phyloP scores from a whole-genome alignment of 2,888 invertebrate species.

The Trachelus troglodyta region DNA sequence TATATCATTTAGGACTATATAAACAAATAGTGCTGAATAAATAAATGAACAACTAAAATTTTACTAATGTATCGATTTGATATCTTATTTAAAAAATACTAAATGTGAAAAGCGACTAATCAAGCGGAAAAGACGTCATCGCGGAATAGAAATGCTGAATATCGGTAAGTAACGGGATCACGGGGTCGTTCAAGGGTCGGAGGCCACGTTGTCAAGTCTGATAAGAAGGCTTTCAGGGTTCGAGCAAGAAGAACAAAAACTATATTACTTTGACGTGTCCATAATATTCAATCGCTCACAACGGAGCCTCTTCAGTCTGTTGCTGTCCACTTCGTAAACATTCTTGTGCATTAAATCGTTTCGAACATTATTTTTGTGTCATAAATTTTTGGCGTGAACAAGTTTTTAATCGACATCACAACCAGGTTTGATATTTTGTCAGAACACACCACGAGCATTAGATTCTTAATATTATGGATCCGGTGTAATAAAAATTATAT shows the following conservation, averaged over 20 bases:
- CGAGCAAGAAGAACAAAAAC: background rate
- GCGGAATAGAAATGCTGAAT: background rate
- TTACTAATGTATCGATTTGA: background rate
- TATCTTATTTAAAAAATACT: background rate
- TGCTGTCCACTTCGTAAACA: background rate
- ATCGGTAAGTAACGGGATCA: slow-evolving; percentile 5
- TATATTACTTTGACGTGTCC: background rate
- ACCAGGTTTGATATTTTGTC: background rate
- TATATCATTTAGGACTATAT: no score
- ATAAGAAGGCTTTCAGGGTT: slow-evolving; percentile 14
- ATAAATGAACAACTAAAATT: background rate
- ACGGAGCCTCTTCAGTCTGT: background rate
- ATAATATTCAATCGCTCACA: background rate
- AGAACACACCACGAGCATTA: background rate
- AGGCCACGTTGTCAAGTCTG: slow-evolving; percentile 12
- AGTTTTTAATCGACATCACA: background rate
- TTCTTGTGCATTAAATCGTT: background rate
- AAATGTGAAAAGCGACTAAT: background rate
- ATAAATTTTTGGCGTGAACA: background rate
- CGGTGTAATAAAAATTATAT: background rate
- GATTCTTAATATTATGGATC: background rate
- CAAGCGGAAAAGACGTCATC: background rate
- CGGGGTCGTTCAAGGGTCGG: slow-evolving; percentile 21
- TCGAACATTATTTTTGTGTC: background rate
- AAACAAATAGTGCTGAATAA: background rate